Evolutionary conservation across 35 echinoderm and acorn worm genomes (phyloP).

Genomic region (Heliocidaris erythrogramma): DNA sequence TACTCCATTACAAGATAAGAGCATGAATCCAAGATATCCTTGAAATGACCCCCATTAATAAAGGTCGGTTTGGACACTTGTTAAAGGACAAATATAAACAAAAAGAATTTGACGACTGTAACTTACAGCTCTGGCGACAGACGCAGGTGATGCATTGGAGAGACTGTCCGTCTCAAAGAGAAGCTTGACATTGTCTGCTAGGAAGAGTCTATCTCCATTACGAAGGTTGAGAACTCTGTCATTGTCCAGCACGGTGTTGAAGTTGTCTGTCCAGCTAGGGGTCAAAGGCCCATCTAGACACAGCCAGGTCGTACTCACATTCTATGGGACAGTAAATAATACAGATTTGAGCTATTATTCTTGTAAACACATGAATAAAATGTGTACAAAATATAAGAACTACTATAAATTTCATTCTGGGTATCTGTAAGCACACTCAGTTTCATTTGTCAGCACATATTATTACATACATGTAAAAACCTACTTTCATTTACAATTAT

Average conservation of each 20-base stretch:
- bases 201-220: conserved; percentile 87
- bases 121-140: conserved; percentile 89
- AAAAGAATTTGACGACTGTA: neutral
- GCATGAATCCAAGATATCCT: too few relatives aligned
- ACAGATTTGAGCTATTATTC: neutral
- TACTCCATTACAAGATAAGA: too few relatives aligned
- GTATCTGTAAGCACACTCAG: too few relatives aligned
- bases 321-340: conserved; percentile 52
- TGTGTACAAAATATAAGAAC: too few relatives aligned
- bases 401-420: too few relatives aligned
- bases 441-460: too few relatives aligned
- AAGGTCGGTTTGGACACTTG: neutral
- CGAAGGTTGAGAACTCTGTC: conserved; percentile 80
- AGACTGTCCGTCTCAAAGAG: conserved; percentile 90
- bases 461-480: too few relatives aligned
- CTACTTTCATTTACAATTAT: too few relatives aligned
- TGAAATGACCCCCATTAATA: neutral
- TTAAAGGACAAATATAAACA: neutral
- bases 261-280: conserved; percentile 96
- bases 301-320: conserved; percentile 98
- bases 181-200: conserved; percentile 93
- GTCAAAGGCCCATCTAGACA: conserved; percentile 96
- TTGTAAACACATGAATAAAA: neutral
- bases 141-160: conserved; percentile 79
- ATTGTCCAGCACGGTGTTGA: conserved; percentile 92